Evolutionary conservation across 2,797 vertebrate genomes (phyloP), one percentile per base, ranked within the genome.

Genomic region (Poliocrania exsul): DNA sequence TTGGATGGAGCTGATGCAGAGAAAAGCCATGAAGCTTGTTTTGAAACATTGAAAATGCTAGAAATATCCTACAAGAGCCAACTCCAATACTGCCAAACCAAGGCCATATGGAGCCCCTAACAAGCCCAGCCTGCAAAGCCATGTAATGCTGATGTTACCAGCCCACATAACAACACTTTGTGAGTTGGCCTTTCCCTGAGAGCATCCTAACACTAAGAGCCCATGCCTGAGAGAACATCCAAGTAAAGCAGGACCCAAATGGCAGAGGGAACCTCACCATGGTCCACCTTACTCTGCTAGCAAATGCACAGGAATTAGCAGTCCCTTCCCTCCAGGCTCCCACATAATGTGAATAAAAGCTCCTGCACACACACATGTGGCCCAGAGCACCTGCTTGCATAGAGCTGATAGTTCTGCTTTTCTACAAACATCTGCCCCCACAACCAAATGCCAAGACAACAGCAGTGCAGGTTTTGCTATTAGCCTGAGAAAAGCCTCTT

Each of bases 71-170:
- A 21, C 13, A 91, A 65, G 57, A 71, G 74, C 95, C 92, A 95
- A 35, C 13, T 94, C 62, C 49, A 66, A 0, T 47, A 58, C 91
- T 93, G 91, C 77, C 88, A 95, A 92, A 88, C 24, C 58, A 69
- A 83, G 62, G 69, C 90, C 93, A 95, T 90, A 95, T 94, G 95
- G 95, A 94, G 60, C 13, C 58, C 57, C 54, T 92, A 94, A 90
- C 44, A 61, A 83, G 67, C 47, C 62, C 66, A 73, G 85, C 26
- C 85, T 92, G 64, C 44, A 91, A 80, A 84, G 31, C 70, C 54
- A 50, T 15, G 12, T 19, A 72, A 50, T 17, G 29, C 65, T 49
- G 54, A n/a, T 56, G 58, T 66, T 86, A 79, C 64, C 71, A 88
- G 58, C 26, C 37, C 64, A 73, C 56, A 60, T 23, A 67, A 40